Conservation (phyloP, 2,888 invertebrate species). For the Eupithecia abbreviata region DNA sequence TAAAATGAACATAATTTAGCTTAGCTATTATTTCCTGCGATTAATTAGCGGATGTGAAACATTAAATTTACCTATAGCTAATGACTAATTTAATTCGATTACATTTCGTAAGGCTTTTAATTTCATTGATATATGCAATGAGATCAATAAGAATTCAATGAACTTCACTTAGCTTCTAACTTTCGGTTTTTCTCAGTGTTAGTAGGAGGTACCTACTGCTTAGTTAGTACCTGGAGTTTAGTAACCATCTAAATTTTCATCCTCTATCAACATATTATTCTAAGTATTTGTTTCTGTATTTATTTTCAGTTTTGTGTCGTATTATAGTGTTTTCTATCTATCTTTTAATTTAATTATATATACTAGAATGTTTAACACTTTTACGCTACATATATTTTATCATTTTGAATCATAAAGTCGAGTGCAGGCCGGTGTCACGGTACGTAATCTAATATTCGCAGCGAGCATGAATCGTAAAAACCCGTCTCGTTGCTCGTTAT, state of each 20-base stretch:
- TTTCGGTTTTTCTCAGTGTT: background rate
- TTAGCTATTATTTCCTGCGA: background rate
- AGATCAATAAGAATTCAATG: background rate
- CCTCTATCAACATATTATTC: background rate
- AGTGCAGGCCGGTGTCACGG: background rate
- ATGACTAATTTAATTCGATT: constrained; percentile 10
- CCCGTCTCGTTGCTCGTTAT: too few species aligned
- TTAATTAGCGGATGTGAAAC: constrained; percentile 19
- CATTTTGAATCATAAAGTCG: background rate
- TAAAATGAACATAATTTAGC: background rate
- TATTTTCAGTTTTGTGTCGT: too few species aligned
- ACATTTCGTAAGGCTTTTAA: constrained; percentile 20
- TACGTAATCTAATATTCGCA: too few species aligned
- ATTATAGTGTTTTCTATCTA: too few species aligned
- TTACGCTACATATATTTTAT: background rate
- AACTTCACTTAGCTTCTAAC: background rate
- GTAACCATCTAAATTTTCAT: background rate
- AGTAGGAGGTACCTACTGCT: too few species aligned
- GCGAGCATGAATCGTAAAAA: too few species aligned
- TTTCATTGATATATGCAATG: background rate
- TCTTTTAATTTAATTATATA: too few species aligned
- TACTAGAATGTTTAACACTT: background rate
- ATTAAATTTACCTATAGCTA: constrained; percentile 5
- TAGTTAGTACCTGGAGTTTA: background rate
- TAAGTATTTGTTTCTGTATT: too few species aligned